Base-by-base conservation (phyloP, 2,113 vertebrate genomes). In the Tinamus guttatus region DNA sequence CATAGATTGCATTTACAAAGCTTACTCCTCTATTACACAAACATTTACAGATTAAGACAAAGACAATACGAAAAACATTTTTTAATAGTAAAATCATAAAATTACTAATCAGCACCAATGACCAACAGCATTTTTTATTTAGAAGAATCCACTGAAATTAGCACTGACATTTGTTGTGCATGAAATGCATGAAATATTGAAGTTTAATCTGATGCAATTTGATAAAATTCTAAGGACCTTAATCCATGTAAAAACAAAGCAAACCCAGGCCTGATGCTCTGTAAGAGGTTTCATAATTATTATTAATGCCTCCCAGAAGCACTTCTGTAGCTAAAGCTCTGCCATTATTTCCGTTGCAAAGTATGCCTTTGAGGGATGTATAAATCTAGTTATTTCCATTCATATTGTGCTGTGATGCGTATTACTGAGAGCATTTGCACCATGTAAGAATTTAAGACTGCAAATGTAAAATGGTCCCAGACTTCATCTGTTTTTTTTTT, bases 301-400 rank as follows among this genome's bases (percentile, higher is more conserved):
- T 93, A 94, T 90, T 95, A 93, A 94, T 41, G 65, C 80, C 51
- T 94, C 84, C 73, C 85, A 84, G 77, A 91, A 93, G 88, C 77
- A 64, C 52, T 94, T 90, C 60, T 43, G 60, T 38, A 93, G 82
- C 68, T 93, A 78, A 88, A 81, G 68, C 59, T 63, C 84, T 74
- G 78, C 85, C 34, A 74, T 47, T 80, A 94, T 89, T 91, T 85
- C 84, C 64, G 62, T 32, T 89, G 79, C 71, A 71, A 91, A 85
- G 76, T 27, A 81, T 89, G 92, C 87, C 82, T 90, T 92, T 58
- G 54, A 93, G 76, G 76, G 64, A 59, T 60, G 94, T 88, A 67
- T 65, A 93, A 65, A 93, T 73, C 70, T 58, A 30, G 54, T 85
- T 89, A 80, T 58, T 95, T 88, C 92, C 51, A 27, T 70, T 92